Percentiles rank a stretch among this genome's conserved stretches.
phyloP scores from a whole-genome alignment of 2,113 vertebrate species.

The Gymnogyps californianus region DNA sequence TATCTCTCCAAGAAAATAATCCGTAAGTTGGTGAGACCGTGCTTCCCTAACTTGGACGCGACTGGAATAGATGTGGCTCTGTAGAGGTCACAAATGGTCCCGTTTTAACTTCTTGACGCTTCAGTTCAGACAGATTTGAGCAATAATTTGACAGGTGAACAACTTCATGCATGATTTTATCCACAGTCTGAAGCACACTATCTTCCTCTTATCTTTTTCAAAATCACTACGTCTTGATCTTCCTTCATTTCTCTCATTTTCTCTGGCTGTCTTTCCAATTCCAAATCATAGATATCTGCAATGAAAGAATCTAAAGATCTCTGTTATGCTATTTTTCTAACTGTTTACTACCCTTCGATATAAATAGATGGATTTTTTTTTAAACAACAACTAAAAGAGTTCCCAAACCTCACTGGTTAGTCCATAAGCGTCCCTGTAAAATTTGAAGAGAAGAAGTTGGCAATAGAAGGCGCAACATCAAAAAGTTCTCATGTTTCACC shows the following conservation, averaged over 20 bases:
- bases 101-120: rapidly evolving
- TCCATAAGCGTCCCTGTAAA: neutral
- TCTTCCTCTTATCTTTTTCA: neutral
- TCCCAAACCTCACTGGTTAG: neutral
- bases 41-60: neutral
- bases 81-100: neutral
- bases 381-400: neutral
- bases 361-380: neutral
- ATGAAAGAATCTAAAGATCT: neutral
- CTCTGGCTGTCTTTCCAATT: neutral
- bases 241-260: neutral
- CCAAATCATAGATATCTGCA: neutral
- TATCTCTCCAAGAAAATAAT: neutral
- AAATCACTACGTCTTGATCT: neutral
- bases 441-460: neutral
- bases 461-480: neutral
- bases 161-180: neutral
- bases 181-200: neutral
- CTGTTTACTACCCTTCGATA: neutral
- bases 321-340: neutral
- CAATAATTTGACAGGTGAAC: neutral
- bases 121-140: neutral
- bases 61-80: neutral
- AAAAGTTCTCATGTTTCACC: neutral
- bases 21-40: neutral